These are phyloP conservation scores for Urocyon cinereoargenteus DNA, from an alignment of 2,797 vertebrate genomes.

Conservation along the genomic window DNA sequence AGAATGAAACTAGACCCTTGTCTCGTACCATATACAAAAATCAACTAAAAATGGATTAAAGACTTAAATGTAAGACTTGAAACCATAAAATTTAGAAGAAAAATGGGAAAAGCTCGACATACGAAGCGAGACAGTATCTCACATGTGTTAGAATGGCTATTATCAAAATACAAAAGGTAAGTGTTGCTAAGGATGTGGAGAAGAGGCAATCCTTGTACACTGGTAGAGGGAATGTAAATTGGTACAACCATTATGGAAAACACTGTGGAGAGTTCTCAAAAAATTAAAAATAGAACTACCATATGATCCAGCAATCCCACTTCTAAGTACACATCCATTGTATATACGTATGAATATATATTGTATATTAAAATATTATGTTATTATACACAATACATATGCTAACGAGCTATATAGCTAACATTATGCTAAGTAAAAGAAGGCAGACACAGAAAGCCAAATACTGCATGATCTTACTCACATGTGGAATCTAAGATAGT, in stretches of 20 bases:
- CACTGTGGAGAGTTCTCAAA: not conserved
- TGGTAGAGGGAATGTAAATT: not conserved
- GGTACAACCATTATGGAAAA: not conserved
- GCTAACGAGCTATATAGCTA: not conserved
- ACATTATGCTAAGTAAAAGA: not conserved
- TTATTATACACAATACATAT: not conserved
- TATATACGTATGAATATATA: not conserved
- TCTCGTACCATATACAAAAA: not conserved
- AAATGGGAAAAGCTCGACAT: not conserved
- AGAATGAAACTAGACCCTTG: not conserved
- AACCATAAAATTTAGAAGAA: not conserved
- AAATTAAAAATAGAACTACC: not conserved
- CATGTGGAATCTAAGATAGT: not conserved
- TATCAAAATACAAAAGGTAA: not conserved
- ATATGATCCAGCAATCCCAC: not conserved
- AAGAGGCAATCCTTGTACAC: not conserved
- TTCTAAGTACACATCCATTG: not conserved
- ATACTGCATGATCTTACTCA: not conserved
- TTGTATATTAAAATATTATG: not conserved
- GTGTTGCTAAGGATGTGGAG: not conserved
- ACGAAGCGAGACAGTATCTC: not conserved
- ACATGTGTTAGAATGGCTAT: not conserved
- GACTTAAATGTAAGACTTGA: not conserved
- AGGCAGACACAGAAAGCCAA: not conserved
- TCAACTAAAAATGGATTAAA: not conserved